phyloP scores from a whole-genome alignment of 1,140 invertebrate genomes.

The Eurytemora carolleeae region DNA sequence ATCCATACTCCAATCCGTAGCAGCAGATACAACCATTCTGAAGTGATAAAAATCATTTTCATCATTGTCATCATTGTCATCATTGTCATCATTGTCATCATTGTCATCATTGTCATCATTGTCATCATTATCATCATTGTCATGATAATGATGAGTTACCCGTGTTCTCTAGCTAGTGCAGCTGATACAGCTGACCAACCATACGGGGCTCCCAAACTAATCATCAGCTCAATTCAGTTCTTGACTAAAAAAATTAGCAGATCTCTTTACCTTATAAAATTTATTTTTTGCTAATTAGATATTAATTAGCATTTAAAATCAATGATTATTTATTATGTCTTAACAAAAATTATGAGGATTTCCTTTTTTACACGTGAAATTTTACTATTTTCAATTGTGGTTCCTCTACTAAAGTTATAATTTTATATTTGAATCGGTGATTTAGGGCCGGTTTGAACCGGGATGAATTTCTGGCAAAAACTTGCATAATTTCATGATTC shows the following conservation, averaged over 20 bases:
- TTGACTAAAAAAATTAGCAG: not conserved
- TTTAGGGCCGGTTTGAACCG: too few species aligned
- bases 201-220: slow-evolving; percentile 14
- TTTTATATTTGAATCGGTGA: too few species aligned
- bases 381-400: too few species aligned
- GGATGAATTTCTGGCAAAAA: not conserved
- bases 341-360: not conserved
- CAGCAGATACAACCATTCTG: slow-evolving; percentile 3
- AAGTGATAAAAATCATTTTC: not conserved
- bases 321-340: not conserved
- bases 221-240: not conserved
- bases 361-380: too few species aligned
- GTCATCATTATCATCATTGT: too few species aligned
- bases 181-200: slow-evolving; percentile 13
- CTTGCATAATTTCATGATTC: not conserved
- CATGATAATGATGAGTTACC: not conserved
- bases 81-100: too few species aligned
- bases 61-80: too few species aligned
- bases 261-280: not conserved
- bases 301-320: not conserved
- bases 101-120: too few species aligned
- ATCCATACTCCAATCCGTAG: slow-evolving; percentile 11
- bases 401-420: too few species aligned
- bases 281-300: not conserved
- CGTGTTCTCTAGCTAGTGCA: slow-evolving; percentile 7